Base-by-base conservation (phyloP, 2,113 vertebrate species). In the Strix uralensis region DNA sequence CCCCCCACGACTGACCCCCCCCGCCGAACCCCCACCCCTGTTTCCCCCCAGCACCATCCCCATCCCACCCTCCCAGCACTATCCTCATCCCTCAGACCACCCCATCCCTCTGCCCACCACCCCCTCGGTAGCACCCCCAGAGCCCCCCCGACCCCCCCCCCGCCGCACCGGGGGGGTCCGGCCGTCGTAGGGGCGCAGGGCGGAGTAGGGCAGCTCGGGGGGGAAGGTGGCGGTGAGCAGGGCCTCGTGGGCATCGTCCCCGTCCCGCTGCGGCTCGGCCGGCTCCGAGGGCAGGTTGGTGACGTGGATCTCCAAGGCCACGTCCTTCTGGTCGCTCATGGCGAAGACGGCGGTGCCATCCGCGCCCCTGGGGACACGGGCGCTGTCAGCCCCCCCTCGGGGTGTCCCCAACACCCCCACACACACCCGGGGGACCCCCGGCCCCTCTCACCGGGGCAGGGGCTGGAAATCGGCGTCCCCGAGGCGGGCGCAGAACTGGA, bases 211-310 rank as follows among this genome's bases (percentile, higher is more conserved):
- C 84, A 99, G 97, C 1, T 98, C 98, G 11, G 97, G 91, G 46
- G 99, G 99, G 26, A 99, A 97, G 16, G 97, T 94, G 92, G 98
- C 98, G 3, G 98, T 92, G 52, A 99, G 98, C 97, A 98, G 98
- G 17, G 99, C 99, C 12, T 98, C 99, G 1, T 99, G 99, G 38
- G 99, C 99, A 3, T 99, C 99, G 2, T 99, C 99, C 13, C 99
- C 99, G 1, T 99, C 98, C 38, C 98, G 93, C 59, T 98, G 98
- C 0, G 99, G 99, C 32, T 91, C 17, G 15, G 70, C 27, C 0
- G 97, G 98, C 92, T 99, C 97, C 21, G 99, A 99, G 55, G 99
- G 99, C 85, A 97, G 78, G 96, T 99, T 99, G 81, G 98, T 99
- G 91, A 99, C 97, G 0, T 47, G 98, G 92, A 99, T 96, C 97